These are phyloP conservation scores for Melanotaenia parkinsoni DNA, from an alignment of 2,797 vertebrate species.

Conservation along the genomic window DNA sequence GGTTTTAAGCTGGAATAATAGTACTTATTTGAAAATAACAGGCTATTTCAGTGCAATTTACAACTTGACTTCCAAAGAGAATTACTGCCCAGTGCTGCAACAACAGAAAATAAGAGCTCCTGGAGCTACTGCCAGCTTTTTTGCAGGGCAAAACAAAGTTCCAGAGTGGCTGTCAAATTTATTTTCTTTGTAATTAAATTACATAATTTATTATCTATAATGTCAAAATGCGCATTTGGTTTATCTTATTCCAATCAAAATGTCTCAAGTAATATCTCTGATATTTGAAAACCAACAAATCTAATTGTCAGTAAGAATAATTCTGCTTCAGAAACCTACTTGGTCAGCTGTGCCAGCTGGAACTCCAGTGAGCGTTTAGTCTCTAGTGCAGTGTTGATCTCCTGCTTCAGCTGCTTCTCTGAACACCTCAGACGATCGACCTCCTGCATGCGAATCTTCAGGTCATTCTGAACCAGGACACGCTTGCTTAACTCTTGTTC, in stretches of 20 bases:
- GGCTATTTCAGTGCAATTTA: conserved; percentile 68
- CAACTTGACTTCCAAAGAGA: conserved; percentile 69
- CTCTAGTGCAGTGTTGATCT: conserved; percentile 93
- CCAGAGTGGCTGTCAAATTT: not conserved
- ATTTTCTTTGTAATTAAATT: not conserved
- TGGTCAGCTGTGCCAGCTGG: conserved; percentile 95
- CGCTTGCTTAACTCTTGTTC: conserved; percentile 94
- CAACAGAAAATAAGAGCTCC: conserved; percentile 31
- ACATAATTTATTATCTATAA: not conserved
- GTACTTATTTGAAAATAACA: conserved; percentile 68
- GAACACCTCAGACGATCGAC: conserved; percentile 92
- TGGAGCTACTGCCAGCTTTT: conserved; percentile 21
- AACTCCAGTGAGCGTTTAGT: conserved; percentile 95
- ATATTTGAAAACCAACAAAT: not conserved
- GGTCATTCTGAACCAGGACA: conserved; percentile 86
- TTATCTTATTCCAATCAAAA: not conserved
- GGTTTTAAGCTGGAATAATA: conserved; percentile 75
- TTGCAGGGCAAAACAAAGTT: conserved; percentile 19
- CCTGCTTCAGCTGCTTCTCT: conserved; percentile 98
- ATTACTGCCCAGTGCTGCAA: conserved; percentile 51
- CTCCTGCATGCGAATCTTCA: conserved; percentile 91
- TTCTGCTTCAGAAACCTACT: conserved; percentile 79
- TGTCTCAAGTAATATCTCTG: not conserved
- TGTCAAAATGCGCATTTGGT: not conserved
- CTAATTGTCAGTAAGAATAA: not conserved